Conservation (phyloP, 2,797 vertebrate genomes). For the Trachops cirrhosus region DNA sequence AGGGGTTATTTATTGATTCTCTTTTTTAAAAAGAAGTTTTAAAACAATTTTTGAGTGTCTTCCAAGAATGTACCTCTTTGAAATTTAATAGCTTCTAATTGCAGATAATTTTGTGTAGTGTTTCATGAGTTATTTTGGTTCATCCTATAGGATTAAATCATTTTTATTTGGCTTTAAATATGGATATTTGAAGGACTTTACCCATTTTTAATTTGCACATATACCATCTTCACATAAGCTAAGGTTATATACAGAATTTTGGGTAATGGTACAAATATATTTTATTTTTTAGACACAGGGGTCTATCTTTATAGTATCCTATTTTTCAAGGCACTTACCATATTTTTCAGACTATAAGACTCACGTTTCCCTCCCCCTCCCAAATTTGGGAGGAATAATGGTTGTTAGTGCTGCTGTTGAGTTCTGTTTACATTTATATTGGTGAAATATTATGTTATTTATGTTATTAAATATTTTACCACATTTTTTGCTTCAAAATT, state of each 20-base stretch:
- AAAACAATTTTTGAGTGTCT: background rate
- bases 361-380: too few species aligned
- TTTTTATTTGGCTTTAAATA: background rate
- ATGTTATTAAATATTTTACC: too few species aligned
- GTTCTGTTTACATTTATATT: too few species aligned
- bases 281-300: background rate
- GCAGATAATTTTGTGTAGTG: background rate
- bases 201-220: background rate
- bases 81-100: conserved; percentile 12
- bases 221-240: background rate
- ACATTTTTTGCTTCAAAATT: too few species aligned
- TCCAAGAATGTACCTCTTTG: background rate
- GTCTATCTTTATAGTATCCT: background rate
- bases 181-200: background rate
- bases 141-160: background rate
- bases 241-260: background rate
- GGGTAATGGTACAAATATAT: background rate
- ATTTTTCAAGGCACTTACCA: background rate
- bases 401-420: too few species aligned
- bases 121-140: conserved; percentile 30
- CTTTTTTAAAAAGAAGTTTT: background rate
- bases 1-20: background rate
- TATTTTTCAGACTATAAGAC: too few species aligned
- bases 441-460: too few species aligned
- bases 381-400: too few species aligned